Evolutionary conservation across 2,797 vertebrate species (phyloP).

Genomic region (Eupleurogrammus muticus): DNA sequence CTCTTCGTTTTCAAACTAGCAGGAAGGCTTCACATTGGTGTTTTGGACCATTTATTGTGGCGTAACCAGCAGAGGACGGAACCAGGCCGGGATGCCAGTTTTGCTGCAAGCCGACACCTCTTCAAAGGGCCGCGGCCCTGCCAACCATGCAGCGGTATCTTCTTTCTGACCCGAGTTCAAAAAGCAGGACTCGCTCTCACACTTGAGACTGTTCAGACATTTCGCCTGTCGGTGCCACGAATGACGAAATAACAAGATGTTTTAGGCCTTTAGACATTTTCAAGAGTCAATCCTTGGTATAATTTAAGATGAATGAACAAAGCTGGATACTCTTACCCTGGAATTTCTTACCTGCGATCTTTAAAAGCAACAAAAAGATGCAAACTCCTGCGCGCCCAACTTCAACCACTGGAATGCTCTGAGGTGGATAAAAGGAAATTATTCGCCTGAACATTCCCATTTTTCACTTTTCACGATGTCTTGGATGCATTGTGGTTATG

Average conservation of each 20-base stretch:
- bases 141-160: slow-evolving; percentile 62
- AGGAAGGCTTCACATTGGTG: slow-evolving; percentile 51
- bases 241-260: slow-evolving; percentile 4
- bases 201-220: slow-evolving; percentile 48
- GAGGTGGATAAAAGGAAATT: slow-evolving; percentile 41
- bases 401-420: slow-evolving; percentile 37
- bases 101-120: slow-evolving; percentile 72
- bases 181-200: slow-evolving; percentile 48
- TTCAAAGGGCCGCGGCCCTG: slow-evolving; percentile 71
- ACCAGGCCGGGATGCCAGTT: slow-evolving; percentile 61
- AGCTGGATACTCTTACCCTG: neutral
- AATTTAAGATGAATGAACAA: neutral
- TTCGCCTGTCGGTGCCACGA: slow-evolving; percentile 25
- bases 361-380: slow-evolving; percentile 20
- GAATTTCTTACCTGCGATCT: slow-evolving; percentile 15
- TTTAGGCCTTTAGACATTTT: slow-evolving; percentile 18
- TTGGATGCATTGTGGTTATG: slow-evolving; percentile 27
- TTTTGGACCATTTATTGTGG: slow-evolving; percentile 63
- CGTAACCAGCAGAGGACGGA: slow-evolving; percentile 62
- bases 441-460: slow-evolving; percentile 46
- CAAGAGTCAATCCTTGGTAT: neutral
- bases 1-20: slow-evolving; percentile 28
- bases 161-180: slow-evolving; percentile 69
- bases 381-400: slow-evolving; percentile 4
- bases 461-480: slow-evolving; percentile 43